Conservation (phyloP, 2,888 invertebrate genomes). For the Plebejus melissa region DNA sequence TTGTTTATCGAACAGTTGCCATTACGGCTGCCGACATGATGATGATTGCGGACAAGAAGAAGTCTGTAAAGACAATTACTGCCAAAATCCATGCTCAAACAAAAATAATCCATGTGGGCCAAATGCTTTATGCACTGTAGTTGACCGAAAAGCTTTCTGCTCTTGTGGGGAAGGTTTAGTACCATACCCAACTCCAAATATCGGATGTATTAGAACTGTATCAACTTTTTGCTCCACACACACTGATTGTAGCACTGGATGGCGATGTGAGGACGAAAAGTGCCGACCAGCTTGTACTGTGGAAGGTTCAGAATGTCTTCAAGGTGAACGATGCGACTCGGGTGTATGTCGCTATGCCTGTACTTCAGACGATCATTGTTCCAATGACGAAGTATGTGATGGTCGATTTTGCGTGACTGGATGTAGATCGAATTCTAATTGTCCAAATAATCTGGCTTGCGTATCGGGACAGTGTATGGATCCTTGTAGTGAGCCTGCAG, state of each 20-base stretch:
- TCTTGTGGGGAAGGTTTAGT: slow-evolving; percentile 88
- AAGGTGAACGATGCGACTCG: slow-evolving; percentile 87
- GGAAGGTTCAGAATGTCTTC: slow-evolving; percentile 84
- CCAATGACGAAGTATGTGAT: slow-evolving; percentile 92
- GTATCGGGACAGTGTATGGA: slow-evolving; percentile 88
- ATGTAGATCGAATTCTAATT: slow-evolving; percentile 89
- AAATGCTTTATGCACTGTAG: slow-evolving; percentile 88
- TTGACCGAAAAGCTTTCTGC: slow-evolving; percentile 89
- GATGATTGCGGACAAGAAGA: slow-evolving; percentile 93
- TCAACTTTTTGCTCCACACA: slow-evolving; percentile 86
- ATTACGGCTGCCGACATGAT: slow-evolving; percentile 90
- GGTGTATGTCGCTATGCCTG: slow-evolving; percentile 92
- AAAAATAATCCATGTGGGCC: slow-evolving; percentile 89
- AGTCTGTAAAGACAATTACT: slow-evolving; percentile 89
- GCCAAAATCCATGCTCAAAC: slow-evolving; percentile 85
- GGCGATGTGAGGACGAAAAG: slow-evolving; percentile 84
- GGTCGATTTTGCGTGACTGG: slow-evolving; percentile 88
- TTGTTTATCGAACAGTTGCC: slow-evolving; percentile 90
- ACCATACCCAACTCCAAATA: slow-evolving; percentile 91
- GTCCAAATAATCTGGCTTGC: slow-evolving; percentile 85
- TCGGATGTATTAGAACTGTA: slow-evolving; percentile 91
- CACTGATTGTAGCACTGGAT: slow-evolving; percentile 85
- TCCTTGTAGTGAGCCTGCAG: slow-evolving; percentile 86
- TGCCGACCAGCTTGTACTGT: slow-evolving; percentile 89
- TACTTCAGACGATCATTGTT: slow-evolving; percentile 90